Base-by-base conservation (phyloP, 1,140 invertebrate species). In the Heliconius congener region DNA sequence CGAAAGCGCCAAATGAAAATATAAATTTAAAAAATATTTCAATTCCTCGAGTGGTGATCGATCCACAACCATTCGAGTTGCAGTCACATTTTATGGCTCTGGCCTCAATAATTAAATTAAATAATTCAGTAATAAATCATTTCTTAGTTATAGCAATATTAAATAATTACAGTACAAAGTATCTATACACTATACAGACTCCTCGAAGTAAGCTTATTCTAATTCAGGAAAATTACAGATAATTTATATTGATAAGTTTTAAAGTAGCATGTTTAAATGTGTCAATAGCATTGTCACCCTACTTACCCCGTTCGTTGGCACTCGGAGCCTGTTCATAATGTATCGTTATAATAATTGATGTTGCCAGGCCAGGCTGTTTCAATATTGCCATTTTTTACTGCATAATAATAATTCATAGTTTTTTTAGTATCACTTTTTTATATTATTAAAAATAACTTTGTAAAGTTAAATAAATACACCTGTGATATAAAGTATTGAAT, bases 291-390 rank as follows among this genome's bases (percentile, higher is more conserved):
- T 76, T 34, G 74, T 70, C 74, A 76, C 57, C 5, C 55, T 76
- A 66, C 37, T 76, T 18, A 70, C 74, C 34, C 18, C 74, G 37
- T 76, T 76, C 74, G 74, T 76, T 66, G 74, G 74, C 74, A 76
- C 55, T 76, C 27, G 55, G 34, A 70, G 74, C 74, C 74, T 19
- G 73, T 74, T 72, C 71, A 42, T 72, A 72, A 72, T 72, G 71
- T 72, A 72, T 72, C 71, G 71, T 72, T 72, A 72, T 16, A 57
- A 66, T 75, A 75, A 75, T 75, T 75, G 55, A 75, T 75, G 74
- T 75, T 60, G 74, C 34, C 74, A 75, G 55, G 6, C 50, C 74
- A 19, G 55, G 50, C 57, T 60, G 19, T 75, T 75, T 60, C 30
- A 60, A 18, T 60, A 75, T 75, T 75, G 74, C 74, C 52, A 75